Percentiles rank a stretch among this genome's conserved stretches.
Conservation (phyloP, 30 jellyfish, hydroid and myxozoan species). For the Hydra vulgaris region DNA sequence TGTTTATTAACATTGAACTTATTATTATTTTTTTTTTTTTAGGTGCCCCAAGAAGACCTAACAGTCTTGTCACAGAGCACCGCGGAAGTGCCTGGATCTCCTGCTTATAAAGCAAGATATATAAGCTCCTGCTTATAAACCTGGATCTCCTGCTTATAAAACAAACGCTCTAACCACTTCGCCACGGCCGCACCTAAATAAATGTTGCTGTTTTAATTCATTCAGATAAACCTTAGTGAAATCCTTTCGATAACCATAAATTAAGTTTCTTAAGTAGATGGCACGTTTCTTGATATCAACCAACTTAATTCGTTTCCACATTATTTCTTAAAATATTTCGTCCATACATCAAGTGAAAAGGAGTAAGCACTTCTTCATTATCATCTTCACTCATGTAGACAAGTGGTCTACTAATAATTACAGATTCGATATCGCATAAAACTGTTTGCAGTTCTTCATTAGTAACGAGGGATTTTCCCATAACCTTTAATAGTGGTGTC, state of each 20-base stretch:
- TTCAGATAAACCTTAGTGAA: background rate
- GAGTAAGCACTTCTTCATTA: background rate
- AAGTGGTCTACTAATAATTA: slow-evolving; percentile 4
- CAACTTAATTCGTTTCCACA: background rate
- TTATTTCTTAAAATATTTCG: background rate
- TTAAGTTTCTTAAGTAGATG: background rate
- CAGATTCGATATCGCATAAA: slow-evolving; percentile 6
- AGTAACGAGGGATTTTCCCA: slow-evolving; percentile 16
- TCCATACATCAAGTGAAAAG: slow-evolving; percentile 7
- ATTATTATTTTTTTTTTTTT: too few relatives aligned
- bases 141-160: too few relatives aligned
- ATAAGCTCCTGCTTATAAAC: too few relatives aligned
- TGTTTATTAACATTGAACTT: background rate
- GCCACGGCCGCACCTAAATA: too few relatives aligned
- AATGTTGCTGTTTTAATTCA: slow-evolving; percentile 1
- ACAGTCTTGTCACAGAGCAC: too few relatives aligned
- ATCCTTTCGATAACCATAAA: background rate
- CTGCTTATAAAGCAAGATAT: too few relatives aligned
- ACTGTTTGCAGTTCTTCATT: slow-evolving; percentile 5
- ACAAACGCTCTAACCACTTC: too few relatives aligned
- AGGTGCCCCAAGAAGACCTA: too few relatives aligned
- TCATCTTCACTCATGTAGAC: background rate
- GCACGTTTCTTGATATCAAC: background rate
- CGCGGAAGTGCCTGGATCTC: too few relatives aligned
- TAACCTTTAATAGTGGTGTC: background rate